A percentile compares a stretch with the other conserved stretches of the same genome.
Conservation (phyloP, 2,888 invertebrate genomes). For the Ellobium chinense region DNA sequence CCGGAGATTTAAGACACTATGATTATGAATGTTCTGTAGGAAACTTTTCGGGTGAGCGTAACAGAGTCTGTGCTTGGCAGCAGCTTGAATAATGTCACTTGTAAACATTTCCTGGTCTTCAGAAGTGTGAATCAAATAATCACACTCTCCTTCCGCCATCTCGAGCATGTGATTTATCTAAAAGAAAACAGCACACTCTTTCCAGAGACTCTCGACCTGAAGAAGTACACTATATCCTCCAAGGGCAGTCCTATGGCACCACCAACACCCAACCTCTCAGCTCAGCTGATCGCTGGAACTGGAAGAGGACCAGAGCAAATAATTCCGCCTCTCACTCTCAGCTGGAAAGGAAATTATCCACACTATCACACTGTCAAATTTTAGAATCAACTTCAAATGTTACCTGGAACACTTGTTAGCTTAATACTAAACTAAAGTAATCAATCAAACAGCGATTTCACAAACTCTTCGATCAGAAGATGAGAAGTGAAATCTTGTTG, state of each 20-base stretch:
- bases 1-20: slow-evolving; percentile 17
- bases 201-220: too few relatives aligned
- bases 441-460: neutral
- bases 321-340: too few relatives aligned
- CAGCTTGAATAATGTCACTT: slow-evolving; percentile 28
- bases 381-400: too few relatives aligned
- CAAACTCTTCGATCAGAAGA: neutral
- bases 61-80: slow-evolving; percentile 39
- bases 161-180: neutral
- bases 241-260: too few relatives aligned
- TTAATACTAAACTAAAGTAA: neutral
- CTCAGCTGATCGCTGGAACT: too few relatives aligned
- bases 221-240: too few relatives aligned
- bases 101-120: slow-evolving; percentile 15
- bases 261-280: too few relatives aligned
- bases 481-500: neutral
- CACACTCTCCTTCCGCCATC: slow-evolving; percentile 25
- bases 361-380: too few relatives aligned
- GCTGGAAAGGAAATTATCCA: too few relatives aligned
- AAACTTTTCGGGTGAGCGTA: slow-evolving; percentile 53
- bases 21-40: slow-evolving; percentile 48
- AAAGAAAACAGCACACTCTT: neutral
- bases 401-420: too few relatives aligned
- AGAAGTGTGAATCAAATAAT: slow-evolving; percentile 1
- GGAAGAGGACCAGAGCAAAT: too few relatives aligned